Conservation (phyloP, 1,140 invertebrate genomes). For the Tetramorium parvispinum region DNA sequence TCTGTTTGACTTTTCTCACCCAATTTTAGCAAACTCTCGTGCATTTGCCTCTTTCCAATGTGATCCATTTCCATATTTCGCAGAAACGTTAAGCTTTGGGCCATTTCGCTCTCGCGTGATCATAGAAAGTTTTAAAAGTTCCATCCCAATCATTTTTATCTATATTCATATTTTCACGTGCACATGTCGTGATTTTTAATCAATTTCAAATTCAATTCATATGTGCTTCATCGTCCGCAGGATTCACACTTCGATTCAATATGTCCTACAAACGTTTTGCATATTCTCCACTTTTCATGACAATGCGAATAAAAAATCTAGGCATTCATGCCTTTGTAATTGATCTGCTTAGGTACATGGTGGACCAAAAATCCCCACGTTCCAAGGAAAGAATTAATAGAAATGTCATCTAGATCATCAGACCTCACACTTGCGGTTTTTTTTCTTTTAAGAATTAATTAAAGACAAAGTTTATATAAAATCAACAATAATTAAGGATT, state of each 20-base stretch:
- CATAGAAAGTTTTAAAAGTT: slow-evolving; percentile 37
- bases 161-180: slow-evolving; percentile 33
- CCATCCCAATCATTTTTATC: slow-evolving; percentile 6
- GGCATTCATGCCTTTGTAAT: background rate
- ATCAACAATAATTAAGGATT: too few species aligned
- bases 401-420: too few species aligned
- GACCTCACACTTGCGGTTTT: too few species aligned
- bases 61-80: slow-evolving; percentile 39
- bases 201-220: background rate
- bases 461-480: too few species aligned
- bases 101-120: background rate
- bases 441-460: too few species aligned
- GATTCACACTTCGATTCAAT: background rate
- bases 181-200: slow-evolving; percentile 32
- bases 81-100: background rate
- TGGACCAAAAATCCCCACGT: too few species aligned
- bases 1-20: slow-evolving; percentile 29
- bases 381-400: too few species aligned
- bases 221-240: background rate
- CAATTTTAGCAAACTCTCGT: slow-evolving; percentile 26
- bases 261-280: background rate
- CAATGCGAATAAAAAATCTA: slow-evolving; percentile 7
- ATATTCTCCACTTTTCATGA: background rate
- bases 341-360: background rate
- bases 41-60: slow-evolving; percentile 6